Percentiles rank a stretch among this genome's conserved stretches.
phyloP scores from a whole-genome alignment of 64 coral and sea anemone genomes.

The Montipora sp. region DNA sequence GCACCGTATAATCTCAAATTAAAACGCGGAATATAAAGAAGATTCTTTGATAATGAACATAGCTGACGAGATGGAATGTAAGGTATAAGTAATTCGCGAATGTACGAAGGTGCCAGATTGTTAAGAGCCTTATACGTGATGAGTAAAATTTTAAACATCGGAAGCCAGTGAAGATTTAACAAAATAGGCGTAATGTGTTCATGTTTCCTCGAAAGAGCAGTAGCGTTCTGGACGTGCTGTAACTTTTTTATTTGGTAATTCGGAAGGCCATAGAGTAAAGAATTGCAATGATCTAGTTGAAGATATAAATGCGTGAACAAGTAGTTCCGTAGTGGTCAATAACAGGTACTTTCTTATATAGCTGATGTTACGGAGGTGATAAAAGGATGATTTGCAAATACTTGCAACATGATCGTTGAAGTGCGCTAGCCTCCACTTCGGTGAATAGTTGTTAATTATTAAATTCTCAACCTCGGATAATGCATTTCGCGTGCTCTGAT shows the following conservation, averaged over 20 bases:
- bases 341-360: no score
- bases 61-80: slow-evolving; percentile 42
- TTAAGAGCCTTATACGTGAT: slow-evolving; percentile 61
- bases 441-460: no score
- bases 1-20: no score
- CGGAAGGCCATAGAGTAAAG: slow-evolving; percentile 38
- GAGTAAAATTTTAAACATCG: slow-evolving; percentile 64
- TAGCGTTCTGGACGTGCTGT: slow-evolving; percentile 55
- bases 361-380: no score
- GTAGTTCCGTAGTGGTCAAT: no score
- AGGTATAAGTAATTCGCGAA: slow-evolving; percentile 34
- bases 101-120: slow-evolving; percentile 41
- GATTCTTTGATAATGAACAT: background rate
- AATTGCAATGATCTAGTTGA: slow-evolving; percentile 53
- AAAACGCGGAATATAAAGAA: no score
- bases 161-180: slow-evolving; percentile 35
- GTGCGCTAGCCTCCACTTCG: no score
- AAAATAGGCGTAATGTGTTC: slow-evolving; percentile 54
- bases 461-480: no score
- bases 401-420: no score
- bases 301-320: no score
- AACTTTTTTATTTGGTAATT: slow-evolving; percentile 38
- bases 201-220: slow-evolving; percentile 19
- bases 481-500: no score
- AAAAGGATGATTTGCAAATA: no score